Conservation (phyloP, 2,888 invertebrate species). For the Mycogona germanica region DNA sequence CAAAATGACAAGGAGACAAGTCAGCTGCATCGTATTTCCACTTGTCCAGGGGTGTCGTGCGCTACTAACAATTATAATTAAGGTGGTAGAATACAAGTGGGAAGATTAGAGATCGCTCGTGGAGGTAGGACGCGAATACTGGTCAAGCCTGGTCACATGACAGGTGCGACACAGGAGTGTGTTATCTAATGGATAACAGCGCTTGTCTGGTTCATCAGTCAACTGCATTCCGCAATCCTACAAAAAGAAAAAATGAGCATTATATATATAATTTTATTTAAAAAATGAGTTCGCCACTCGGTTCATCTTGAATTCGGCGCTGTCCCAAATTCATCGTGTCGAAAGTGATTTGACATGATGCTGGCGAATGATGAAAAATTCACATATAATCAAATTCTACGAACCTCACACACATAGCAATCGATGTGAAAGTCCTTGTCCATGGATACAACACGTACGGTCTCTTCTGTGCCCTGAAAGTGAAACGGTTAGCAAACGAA, state of each 20-base stretch:
- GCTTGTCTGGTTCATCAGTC: constrained; percentile 93
- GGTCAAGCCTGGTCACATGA: constrained; percentile 47
- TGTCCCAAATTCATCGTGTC: too few relatives aligned
- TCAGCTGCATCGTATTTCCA: too few relatives aligned
- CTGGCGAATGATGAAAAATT: too few relatives aligned
- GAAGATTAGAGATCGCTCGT: background rate
- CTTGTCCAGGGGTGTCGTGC: background rate
- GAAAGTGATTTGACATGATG: too few relatives aligned
- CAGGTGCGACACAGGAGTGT: constrained; percentile 87
- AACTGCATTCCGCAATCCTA: constrained; percentile 91
- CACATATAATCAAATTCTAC: constrained; percentile 19
- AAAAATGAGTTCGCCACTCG: too few relatives aligned
- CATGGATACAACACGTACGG: constrained; percentile 97
- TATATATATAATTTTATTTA: too few relatives aligned
- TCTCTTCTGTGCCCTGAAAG: constrained; percentile 97
- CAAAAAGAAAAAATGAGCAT: constrained; percentile 21
- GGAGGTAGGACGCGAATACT: background rate
- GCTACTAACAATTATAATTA: background rate
- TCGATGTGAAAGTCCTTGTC: constrained; percentile 98
- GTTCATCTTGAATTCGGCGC: too few relatives aligned
- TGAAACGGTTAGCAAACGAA: too few relatives aligned
- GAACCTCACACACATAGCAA: constrained; percentile 89
- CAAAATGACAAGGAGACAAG: too few relatives aligned
- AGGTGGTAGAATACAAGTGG: background rate
- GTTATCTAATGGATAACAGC: constrained; percentile 90